A percentile compares a stretch with the other conserved stretches of the same genome.
Conservation (phyloP, 2,888 invertebrate species). For the Shargacucullia verbasci region DNA sequence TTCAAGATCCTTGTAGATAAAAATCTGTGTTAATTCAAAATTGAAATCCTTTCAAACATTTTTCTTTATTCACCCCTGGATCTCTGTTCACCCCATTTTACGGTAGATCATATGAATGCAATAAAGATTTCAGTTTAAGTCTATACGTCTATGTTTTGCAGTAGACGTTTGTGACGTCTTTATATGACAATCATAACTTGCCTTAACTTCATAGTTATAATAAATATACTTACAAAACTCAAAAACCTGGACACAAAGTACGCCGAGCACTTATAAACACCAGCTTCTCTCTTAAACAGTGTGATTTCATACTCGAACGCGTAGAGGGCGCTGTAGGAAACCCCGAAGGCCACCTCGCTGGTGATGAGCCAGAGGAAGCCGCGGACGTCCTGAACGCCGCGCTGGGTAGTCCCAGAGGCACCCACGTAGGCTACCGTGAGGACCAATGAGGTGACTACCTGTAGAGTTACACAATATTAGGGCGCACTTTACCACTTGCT, state of each 20-base stretch:
- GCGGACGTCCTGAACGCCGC: slow-evolving; percentile 81
- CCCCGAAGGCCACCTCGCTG: slow-evolving; percentile 83
- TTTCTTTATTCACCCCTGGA: too few relatives aligned
- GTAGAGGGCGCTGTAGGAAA: slow-evolving; percentile 83
- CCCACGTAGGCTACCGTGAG: slow-evolving; percentile 80
- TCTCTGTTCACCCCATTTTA: too few relatives aligned
- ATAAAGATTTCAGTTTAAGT: too few relatives aligned
- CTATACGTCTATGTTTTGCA: too few relatives aligned
- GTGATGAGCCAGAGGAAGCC: slow-evolving; percentile 86
- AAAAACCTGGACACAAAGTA: slow-evolving; percentile 78
- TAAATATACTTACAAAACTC: slow-evolving; percentile 76
- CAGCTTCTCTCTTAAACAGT: slow-evolving; percentile 81
- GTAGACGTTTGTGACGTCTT: too few relatives aligned
- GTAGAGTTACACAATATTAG: slow-evolving; percentile 38
- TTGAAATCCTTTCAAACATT: too few relatives aligned
- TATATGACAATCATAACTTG: too few relatives aligned
- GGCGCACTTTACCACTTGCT: too few relatives aligned
- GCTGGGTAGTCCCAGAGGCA: slow-evolving; percentile 79
- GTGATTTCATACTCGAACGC: slow-evolving; percentile 78
- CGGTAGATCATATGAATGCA: too few relatives aligned
- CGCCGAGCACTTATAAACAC: slow-evolving; percentile 80
- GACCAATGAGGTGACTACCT: slow-evolving; percentile 81
- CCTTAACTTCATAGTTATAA: too few relatives aligned
- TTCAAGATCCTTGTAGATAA: too few relatives aligned
- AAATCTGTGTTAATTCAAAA: too few relatives aligned